Conservation (phyloP, 1,140 invertebrate species). For the Drosophila ambigua region DNA sequence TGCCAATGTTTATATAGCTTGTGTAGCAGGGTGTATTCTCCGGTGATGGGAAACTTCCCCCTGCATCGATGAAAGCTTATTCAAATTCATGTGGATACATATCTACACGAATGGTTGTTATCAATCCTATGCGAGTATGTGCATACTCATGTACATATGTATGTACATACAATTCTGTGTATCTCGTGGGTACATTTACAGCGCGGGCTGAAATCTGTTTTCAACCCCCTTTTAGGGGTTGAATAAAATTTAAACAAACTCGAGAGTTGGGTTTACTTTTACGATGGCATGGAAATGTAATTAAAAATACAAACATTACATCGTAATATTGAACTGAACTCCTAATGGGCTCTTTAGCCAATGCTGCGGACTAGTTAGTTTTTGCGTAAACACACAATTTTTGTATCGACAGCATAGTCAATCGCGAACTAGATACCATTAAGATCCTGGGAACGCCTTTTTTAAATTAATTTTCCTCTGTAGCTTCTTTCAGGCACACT, state of each 20-base stretch:
- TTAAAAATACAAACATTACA: constrained; percentile 50
- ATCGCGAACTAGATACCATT: no score
- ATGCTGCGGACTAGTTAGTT: no score
- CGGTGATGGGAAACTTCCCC: constrained; percentile 28
- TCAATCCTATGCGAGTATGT: neutral
- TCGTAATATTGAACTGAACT: constrained; percentile 6
- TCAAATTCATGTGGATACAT: constrained; percentile 44
- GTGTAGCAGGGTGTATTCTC: constrained; percentile 77
- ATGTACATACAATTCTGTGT: constrained; percentile 19
- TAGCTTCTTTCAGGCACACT: no score
- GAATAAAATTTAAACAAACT: constrained; percentile 47
- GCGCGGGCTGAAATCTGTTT: constrained; percentile 2
- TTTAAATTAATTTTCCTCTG: no score
- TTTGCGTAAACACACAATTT: no score
- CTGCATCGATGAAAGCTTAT: constrained; percentile 46
- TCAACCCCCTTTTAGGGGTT: constrained; percentile 44
- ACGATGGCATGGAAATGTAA: constrained; percentile 21
- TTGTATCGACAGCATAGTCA: no score
- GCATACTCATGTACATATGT: constrained; percentile 7
- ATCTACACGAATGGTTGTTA: neutral
- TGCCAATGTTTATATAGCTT: constrained; percentile 70
- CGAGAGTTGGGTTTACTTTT: constrained; percentile 18
- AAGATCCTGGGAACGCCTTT: no score
- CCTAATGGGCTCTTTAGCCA: constrained; percentile 6
- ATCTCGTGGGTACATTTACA: constrained; percentile 31